Evolutionary conservation across 2,888 invertebrate genomes (phyloP).

Genomic region (Dryocosmus kuriphilus): DNA sequence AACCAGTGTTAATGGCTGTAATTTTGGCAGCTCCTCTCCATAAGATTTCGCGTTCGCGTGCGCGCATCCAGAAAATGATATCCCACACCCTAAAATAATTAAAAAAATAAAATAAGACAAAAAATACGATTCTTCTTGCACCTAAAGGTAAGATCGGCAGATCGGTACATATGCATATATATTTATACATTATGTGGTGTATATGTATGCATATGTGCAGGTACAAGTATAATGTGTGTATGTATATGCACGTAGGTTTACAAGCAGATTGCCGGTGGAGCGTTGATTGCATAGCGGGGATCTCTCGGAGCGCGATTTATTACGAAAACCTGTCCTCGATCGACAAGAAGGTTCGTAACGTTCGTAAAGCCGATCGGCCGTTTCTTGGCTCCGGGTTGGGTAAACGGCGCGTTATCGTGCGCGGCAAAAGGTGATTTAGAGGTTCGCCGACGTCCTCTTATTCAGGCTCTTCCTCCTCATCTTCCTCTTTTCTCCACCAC

Average conservation of each 20-base stretch:
- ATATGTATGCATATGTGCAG: neutral
- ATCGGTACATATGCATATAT: neutral
- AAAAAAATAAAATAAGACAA: neutral
- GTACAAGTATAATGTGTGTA: constrained; percentile 43
- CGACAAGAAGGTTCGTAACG: constrained; percentile 51
- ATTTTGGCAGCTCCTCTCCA: constrained; percentile 62
- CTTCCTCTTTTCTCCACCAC: neutral
- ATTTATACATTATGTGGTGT: neutral
- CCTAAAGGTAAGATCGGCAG: neutral
- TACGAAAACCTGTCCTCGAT: constrained; percentile 60
- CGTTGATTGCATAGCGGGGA: constrained; percentile 67
- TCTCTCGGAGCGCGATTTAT: constrained; percentile 67
- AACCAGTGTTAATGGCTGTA: constrained; percentile 68
- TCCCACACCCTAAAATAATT: neutral
- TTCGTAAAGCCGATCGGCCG: constrained; percentile 43
- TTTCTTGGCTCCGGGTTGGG: constrained; percentile 41
- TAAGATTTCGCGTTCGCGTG: constrained; percentile 8
- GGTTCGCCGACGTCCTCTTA: constrained; percentile 46
- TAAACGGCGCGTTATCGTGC: constrained; percentile 48
- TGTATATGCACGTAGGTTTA: constrained; percentile 51
- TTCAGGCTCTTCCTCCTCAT: neutral
- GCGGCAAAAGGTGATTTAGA: constrained; percentile 50
- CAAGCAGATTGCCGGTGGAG: constrained; percentile 62
- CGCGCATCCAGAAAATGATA: constrained; percentile 1
- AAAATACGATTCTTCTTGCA: neutral